Evolutionary conservation across 2,113 vertebrate genomes (phyloP), one percentile per base, ranked within the genome.

Genomic region (Sturnira hondurensis): DNA sequence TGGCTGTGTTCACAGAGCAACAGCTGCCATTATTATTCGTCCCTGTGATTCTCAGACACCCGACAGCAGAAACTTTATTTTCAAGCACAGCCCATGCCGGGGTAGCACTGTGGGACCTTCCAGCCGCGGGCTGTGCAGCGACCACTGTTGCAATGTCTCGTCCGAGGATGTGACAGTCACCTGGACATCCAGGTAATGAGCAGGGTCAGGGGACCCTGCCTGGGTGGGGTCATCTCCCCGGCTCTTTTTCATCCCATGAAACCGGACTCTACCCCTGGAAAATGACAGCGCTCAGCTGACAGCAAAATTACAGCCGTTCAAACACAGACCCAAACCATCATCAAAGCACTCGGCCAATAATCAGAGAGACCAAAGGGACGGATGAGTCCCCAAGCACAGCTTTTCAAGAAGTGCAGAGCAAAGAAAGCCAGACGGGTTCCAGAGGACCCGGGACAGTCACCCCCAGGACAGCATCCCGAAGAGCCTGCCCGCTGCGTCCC

Each of bases 391-490:
- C 50, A 16, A 7, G 26, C 11, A 5, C 11, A 7, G 71, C 15
- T 17, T 70, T 54, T 43, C 14, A 22, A 61, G 56, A 10, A 52
- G 36, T 31, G 24, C 36, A 50, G 2, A 68, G 36, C 26, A 19
- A 28, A 26, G 50, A 2, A 19, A 47, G 11, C 12, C 19, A 3
- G 12, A 22, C 20, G 6, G 1, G 33, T 26, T 20, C 16, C 3
- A 2, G 38, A 65, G 22, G 36, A 47, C 47, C 3, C 16, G 4
- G 0, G 9, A 61, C 0, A 24, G 28, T 10, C 1, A 26, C 4
- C 36, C 31, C 28, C 33, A 0, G 0, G 38, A 63, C 1, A 5
- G 1, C 0, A 11, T 6, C 28, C 28, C 3, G 36, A n/a, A n/a
- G n/a, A n/a, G n/a, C n/a, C n/a, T n/a, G n/a, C n/a, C n/a, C n/a